Evolutionary conservation across 2,797 vertebrate genomes (phyloP).

Genomic region (Cynopterus sphinx): DNA sequence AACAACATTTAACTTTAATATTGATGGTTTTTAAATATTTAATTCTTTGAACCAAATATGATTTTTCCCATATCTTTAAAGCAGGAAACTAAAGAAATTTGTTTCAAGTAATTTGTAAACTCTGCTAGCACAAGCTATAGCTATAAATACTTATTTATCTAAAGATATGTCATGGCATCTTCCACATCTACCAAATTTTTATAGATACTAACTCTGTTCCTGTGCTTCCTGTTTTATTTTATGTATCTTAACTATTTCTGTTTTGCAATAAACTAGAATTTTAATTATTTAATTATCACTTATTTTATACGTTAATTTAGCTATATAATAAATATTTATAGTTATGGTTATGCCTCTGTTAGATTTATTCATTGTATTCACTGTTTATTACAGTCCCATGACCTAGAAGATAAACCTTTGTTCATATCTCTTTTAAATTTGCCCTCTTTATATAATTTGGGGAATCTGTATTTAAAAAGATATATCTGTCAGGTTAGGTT

Average conservation of each 20-base stretch:
- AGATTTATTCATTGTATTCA: not conserved
- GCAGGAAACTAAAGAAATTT: not conserved
- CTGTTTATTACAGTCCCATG: not conserved
- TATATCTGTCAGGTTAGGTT: not conserved
- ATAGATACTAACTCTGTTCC: not conserved
- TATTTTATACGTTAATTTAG: not conserved
- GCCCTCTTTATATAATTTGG: not conserved
- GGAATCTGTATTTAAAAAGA: not conserved
- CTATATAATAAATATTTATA: not conserved
- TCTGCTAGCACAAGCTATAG: not conserved
- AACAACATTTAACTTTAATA: not conserved
- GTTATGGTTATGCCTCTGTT: not conserved
- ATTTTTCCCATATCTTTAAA: not conserved
- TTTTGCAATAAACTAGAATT: not conserved
- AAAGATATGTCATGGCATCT: not conserved
- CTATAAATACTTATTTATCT: not conserved
- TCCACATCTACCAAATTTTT: not conserved
- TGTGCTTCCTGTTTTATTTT: not conserved
- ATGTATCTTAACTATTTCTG: not conserved
- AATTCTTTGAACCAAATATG: not conserved
- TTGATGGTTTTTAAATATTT: not conserved
- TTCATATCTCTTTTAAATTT: not conserved
- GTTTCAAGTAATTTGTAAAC: not conserved
- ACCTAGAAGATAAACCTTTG: not conserved
- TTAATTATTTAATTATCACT: not conserved